These are phyloP conservation scores for Eclectus roratus DNA, from an alignment of 2,113 vertebrate genomes.

Conservation along the genomic window DNA sequence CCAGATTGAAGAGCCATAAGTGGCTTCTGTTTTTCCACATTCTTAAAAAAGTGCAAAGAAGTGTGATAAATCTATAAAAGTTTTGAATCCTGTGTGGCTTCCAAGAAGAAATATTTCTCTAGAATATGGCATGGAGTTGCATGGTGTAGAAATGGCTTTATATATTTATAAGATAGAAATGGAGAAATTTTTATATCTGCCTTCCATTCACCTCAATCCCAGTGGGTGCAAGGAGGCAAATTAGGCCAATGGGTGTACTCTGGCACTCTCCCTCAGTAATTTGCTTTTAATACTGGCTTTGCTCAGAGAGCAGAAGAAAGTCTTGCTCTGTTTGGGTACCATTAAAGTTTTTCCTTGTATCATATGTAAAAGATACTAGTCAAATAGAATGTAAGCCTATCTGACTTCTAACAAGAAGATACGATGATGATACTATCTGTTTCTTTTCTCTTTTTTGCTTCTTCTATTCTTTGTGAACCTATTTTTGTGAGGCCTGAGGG, in stretches of 20 bases:
- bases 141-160: accelerated
- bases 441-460: background rate
- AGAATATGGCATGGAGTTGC: background rate
- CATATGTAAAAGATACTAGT: background rate
- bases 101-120: background rate
- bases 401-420: background rate
- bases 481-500: background rate
- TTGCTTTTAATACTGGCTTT: background rate
- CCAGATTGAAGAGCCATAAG: background rate
- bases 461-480: background rate
- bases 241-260: background rate
- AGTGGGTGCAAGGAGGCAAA: background rate
- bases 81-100: background rate
- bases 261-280: background rate
- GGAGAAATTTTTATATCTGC: background rate
- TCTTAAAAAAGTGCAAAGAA: background rate
- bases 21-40: background rate
- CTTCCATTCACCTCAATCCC: background rate
- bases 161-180: background rate
- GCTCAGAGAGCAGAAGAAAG: background rate
- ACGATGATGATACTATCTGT: background rate
- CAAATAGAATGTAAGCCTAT: background rate
- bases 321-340: background rate
- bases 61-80: background rate
- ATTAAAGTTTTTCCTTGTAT: background rate